A percentile compares a stretch with the other conserved stretches of the same genome.
Conservation (phyloP, 1,140 invertebrate species). For the Ruditapes philippinarum region DNA sequence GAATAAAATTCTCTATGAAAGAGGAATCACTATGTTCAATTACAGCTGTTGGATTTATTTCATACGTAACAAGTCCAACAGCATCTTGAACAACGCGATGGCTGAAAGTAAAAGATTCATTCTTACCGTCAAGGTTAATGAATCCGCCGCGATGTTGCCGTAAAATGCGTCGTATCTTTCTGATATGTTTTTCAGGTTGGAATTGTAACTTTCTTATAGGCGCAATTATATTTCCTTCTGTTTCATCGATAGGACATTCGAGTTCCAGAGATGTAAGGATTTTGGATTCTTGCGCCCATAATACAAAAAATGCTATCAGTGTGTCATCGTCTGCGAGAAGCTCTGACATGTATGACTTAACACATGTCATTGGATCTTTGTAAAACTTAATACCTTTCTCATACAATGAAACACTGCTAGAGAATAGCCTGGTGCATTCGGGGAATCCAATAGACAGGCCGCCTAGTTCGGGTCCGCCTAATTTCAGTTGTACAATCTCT, state of each 20-base stretch:
- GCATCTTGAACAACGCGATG: neutral
- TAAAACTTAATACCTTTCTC: neutral
- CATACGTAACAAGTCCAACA: neutral
- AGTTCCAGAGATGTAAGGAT: neutral
- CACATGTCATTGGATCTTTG: neutral
- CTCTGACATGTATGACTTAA: neutral
- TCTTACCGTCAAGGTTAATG: neutral
- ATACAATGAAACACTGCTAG: neutral
- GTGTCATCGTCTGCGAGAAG: neutral
- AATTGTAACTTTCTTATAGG: neutral
- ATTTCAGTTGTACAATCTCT: neutral
- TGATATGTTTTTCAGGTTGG: neutral
- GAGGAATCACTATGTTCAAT: neutral
- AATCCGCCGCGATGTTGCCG: neutral
- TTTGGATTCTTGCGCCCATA: neutral
- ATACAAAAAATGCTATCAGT: neutral
- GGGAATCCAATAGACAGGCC: neutral
- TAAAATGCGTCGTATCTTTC: neutral
- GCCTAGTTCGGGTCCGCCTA: neutral
- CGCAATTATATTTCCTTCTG: neutral
- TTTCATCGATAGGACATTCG: neutral
- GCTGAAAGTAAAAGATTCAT: neutral
- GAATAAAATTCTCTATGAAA: neutral
- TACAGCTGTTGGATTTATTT: neutral
- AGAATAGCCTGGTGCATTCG: neutral